phyloP scores from a whole-genome alignment of 2,888 invertebrate species.

The Tachystola acroxantha region DNA sequence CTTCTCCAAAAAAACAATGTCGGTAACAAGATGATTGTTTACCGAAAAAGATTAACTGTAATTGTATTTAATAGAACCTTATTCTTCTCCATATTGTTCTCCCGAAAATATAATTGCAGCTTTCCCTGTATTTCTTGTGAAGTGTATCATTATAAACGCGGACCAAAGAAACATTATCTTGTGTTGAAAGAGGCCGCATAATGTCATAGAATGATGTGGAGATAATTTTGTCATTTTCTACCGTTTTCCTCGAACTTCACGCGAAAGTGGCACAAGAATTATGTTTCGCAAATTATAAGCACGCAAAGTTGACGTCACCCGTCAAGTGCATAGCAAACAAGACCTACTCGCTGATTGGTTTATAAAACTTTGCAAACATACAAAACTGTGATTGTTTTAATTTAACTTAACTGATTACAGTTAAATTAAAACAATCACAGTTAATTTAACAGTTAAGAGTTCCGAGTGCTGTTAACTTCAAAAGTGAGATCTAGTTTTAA shows the following conservation, averaged over 20 bases:
- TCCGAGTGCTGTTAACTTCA: no score
- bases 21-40: slow-evolving; percentile 8
- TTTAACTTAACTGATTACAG: no score
- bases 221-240: neutral
- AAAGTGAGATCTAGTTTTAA: no score
- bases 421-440: no score
- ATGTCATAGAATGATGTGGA: neutral
- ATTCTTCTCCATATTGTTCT: slow-evolving; percentile 8
- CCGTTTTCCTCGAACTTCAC: neutral
- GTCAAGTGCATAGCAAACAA: no score
- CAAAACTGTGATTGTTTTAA: no score
- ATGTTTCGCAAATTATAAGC: no score
- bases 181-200: neutral
- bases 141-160: neutral
- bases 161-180: neutral
- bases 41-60: slow-evolving; percentile 6
- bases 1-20: neutral
- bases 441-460: no score
- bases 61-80: slow-evolving; percentile 2
- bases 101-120: slow-evolving; percentile 4
- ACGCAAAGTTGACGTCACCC: no score
- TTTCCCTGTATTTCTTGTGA: slow-evolving; percentile 1
- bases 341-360: no score
- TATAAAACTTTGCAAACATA: no score
- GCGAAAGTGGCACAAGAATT: neutral